A percentile compares a stretch with the other conserved stretches of the same genome.
Conservation (phyloP, 2,113 vertebrate genomes). For the Fukomys damarensis region DNA sequence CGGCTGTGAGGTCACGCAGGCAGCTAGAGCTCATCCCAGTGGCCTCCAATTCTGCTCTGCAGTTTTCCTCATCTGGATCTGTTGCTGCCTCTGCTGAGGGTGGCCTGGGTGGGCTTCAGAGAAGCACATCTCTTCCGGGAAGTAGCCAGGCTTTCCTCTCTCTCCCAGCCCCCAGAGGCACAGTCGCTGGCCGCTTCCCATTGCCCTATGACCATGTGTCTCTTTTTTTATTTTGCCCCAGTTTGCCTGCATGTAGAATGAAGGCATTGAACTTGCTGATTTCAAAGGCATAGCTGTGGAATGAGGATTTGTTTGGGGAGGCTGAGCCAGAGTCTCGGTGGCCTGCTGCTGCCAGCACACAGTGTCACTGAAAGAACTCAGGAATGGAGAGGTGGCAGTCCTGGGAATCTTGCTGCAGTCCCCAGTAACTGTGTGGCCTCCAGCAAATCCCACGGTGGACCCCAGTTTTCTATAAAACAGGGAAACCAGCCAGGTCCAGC, state of each 20-base stretch:
- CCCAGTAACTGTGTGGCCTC: neutral
- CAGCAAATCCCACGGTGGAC: neutral
- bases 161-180: neutral
- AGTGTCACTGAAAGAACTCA: neutral
- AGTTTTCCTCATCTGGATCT: neutral
- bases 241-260: neutral
- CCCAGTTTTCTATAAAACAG: neutral
- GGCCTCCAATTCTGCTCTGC: neutral
- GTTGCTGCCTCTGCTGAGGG: neutral
- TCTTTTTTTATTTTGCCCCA: neutral
- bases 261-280: neutral
- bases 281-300: neutral
- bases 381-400: neutral
- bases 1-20: neutral
- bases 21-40: neutral
- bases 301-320: neutral
- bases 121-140: constrained; percentile 15
- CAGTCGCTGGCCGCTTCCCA: neutral
- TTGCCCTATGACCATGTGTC: neutral
- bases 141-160: neutral
- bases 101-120: neutral
- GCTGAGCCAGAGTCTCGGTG: neutral
- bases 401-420: neutral
- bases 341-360: too few relatives aligned
- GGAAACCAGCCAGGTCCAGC: neutral